These are phyloP conservation scores for Oophaga sylvatica DNA, from an alignment of 2,797 vertebrate genomes.

Conservation along the genomic window DNA sequence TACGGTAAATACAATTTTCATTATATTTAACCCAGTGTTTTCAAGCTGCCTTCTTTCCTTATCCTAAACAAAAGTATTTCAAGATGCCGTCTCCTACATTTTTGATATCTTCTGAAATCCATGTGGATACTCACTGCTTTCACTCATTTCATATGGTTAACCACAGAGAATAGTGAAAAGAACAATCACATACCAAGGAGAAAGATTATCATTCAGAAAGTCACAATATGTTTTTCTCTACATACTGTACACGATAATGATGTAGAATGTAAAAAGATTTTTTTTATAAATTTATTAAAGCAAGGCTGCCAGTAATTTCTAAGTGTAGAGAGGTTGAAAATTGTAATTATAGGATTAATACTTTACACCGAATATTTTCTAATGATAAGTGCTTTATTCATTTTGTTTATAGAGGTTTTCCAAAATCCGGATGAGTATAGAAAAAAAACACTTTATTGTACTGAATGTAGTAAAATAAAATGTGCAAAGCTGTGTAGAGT, in stretches of 20 bases:
- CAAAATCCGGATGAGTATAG: not conserved
- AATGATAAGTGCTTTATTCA: not conserved
- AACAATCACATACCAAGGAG: not conserved
- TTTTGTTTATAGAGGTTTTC: not conserved
- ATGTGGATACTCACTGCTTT: not conserved
- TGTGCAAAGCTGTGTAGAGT: no score
- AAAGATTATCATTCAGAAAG: not conserved
- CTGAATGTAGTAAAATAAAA: not conserved
- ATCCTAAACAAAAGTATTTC: not conserved
- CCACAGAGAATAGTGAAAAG: not conserved
- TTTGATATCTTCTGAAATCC: not conserved
- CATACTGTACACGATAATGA: not conserved
- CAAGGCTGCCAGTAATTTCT: not conserved
- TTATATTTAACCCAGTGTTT: not conserved
- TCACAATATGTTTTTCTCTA: no score
- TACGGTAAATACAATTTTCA: not conserved
- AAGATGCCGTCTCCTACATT: not conserved
- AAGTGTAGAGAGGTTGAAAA: not conserved
- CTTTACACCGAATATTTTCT: not conserved
- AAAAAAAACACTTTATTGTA: not conserved
- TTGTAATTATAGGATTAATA: not conserved
- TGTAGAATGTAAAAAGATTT: not conserved
- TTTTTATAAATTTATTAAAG: not conserved
- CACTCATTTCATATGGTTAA: not conserved
- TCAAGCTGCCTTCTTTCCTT: not conserved